Evolutionary conservation across 2,888 invertebrate species (phyloP), one percentile per base, ranked within the genome.

Genomic region (Oscheius onirici): DNA sequence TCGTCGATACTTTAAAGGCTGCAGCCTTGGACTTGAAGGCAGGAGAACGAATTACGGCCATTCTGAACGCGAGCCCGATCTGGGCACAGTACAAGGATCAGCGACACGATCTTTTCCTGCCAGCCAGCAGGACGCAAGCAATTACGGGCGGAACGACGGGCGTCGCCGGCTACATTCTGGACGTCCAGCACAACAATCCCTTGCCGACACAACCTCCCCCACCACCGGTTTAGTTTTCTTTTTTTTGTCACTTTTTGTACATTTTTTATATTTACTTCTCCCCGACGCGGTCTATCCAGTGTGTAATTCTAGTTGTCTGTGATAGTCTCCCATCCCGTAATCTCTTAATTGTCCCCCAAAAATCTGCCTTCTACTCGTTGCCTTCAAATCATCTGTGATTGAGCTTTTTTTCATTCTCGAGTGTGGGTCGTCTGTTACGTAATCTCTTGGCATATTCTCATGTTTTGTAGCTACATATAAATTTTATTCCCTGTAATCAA

Each of bases 81-180:
- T 96, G 96, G 96, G 92, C 93, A 3, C 95, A 96, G 88, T 99
- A 95, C 89, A 93, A 94, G 87, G 95, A 95, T 90, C 99, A 99
- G 89, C 89, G 89, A 74, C 97, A 91, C 83, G 91, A 91, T 82
- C 91, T 97, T 76, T 99, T 97, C 89, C 93, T 97, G 84, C 86
- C 86, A 1, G 80, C 84, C 11, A 69, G 84, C 6, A 71, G 84
- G 26, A 84, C 83, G 11, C 79, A 80, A 49, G 86, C 86, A 26
- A 87, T 86, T 28, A 77, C 85, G 22, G 86, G 84, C 80, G 80
- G 79, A 10, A 69, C 80, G 17, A 74, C 80, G 1, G 79, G 79
- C 10, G 77, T 82, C 2, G 83, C 83, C 69, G 85, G 85, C 15
- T 85, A 85, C 44, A 69, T 85, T 63, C 85, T 85, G 8, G 83